Evolutionary conservation across 2,797 vertebrate species (phyloP).

Genomic region (Nyctibius grandis): DNA sequence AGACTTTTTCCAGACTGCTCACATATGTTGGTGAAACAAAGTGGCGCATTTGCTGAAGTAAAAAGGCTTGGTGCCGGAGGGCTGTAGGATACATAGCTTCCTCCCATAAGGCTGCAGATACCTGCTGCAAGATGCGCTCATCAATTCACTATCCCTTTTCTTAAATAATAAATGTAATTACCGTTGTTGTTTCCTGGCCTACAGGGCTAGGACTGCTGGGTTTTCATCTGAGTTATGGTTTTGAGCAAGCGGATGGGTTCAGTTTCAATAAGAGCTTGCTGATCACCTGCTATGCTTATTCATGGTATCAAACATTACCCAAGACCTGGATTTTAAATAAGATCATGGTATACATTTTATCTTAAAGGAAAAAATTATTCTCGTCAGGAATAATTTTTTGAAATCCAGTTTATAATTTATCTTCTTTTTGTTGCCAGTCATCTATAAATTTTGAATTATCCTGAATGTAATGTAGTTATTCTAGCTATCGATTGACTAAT

Average conservation of each 20-base stretch:
- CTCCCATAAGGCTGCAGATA: background rate
- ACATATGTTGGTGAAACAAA: background rate
- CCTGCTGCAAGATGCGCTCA: background rate
- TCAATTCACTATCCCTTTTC: background rate
- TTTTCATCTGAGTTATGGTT: background rate
- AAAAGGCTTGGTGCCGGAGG: background rate
- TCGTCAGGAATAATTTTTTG: background rate
- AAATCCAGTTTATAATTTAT: background rate
- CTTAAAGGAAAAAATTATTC: background rate
- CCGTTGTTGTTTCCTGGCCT: background rate
- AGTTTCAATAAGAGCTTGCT: background rate
- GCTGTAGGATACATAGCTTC: background rate
- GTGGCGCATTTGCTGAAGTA: background rate
- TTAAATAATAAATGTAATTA: slow-evolving; percentile 21
- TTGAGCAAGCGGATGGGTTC: background rate
- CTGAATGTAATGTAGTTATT: background rate
- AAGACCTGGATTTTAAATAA: background rate
- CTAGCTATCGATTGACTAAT: background rate
- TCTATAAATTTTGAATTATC: background rate
- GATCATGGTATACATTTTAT: background rate
- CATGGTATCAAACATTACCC: background rate
- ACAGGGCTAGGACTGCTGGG: background rate
- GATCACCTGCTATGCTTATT: background rate
- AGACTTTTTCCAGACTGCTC: background rate
- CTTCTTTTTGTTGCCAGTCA: background rate